Conservation (phyloP, 2,888 invertebrate genomes). For the Timema podura region DNA sequence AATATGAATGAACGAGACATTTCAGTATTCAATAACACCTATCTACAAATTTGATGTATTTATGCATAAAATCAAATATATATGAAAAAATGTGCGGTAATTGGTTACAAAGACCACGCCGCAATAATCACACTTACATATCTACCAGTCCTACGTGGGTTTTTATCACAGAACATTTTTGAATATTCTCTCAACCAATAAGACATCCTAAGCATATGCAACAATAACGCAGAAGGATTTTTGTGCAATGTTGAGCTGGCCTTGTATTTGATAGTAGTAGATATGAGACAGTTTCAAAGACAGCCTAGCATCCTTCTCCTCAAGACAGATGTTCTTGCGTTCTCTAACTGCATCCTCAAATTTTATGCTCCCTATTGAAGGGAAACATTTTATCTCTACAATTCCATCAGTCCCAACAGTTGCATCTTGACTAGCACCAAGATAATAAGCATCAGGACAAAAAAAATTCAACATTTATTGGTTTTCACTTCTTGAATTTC, state of each 20-base stretch:
- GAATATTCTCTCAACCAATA: not conserved
- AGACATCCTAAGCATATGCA: not conserved
- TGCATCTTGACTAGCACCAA: not conserved
- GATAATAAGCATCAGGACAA: not conserved
- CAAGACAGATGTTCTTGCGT: not conserved
- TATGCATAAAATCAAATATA: too few relatives aligned
- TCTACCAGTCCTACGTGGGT: too few relatives aligned
- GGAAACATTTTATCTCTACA: constrained; percentile 2
- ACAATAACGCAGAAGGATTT: not conserved
- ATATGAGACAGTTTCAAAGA: not conserved
- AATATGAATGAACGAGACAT: too few relatives aligned
- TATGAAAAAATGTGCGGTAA: too few relatives aligned
- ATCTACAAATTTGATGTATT: too few relatives aligned
- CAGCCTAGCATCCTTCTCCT: not conserved
- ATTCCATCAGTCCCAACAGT: not conserved
- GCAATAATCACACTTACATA: too few relatives aligned
- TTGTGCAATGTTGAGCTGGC: not conserved
- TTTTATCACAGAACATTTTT: not conserved
- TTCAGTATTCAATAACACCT: too few relatives aligned
- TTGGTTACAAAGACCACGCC: too few relatives aligned
- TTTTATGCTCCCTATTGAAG: not conserved
- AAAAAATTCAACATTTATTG: constrained; percentile 2
- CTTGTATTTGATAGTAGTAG: not conserved
- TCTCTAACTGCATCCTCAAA: not conserved
- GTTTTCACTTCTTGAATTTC: not conserved